Conservation (phyloP, 2,888 invertebrate genomes). For the Xestoiulus laeticollis region DNA sequence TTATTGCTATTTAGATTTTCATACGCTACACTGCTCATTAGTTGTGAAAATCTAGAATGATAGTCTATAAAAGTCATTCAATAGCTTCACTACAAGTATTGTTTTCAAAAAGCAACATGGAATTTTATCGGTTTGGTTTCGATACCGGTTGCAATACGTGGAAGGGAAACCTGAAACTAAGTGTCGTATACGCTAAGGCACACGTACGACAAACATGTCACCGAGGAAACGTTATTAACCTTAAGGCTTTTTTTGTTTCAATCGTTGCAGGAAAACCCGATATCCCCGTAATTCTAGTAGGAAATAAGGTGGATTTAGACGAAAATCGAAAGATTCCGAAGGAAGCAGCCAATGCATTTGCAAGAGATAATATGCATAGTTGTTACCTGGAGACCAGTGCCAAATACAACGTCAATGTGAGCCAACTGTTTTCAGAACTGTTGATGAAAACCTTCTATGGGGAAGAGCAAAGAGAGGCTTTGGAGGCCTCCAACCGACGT, state of each 20-base stretch:
- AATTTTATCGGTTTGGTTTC: neutral
- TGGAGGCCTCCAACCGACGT: slow-evolving; percentile 55
- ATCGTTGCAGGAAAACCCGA: slow-evolving; percentile 54
- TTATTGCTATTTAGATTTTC: neutral
- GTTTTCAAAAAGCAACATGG: neutral
- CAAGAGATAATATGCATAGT: slow-evolving; percentile 53
- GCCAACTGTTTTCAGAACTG: slow-evolving; percentile 58
- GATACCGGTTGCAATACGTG: neutral
- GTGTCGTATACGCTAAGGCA: neutral
- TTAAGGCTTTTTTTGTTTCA: neutral
- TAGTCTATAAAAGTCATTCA: neutral
- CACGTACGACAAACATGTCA: neutral
- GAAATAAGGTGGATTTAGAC: slow-evolving; percentile 58
- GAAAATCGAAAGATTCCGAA: slow-evolving; percentile 57
- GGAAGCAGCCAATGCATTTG: slow-evolving; percentile 56
- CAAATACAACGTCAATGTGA: slow-evolving; percentile 58
- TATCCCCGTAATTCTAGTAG: slow-evolving; percentile 58
- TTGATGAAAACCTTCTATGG: slow-evolving; percentile 56
- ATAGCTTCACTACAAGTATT: neutral
- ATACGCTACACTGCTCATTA: neutral
- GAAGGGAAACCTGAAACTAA: neutral
- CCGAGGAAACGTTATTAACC: neutral
- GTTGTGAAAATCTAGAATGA: neutral
- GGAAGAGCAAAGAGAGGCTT: slow-evolving; percentile 56
- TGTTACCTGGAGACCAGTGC: slow-evolving; percentile 59